Evolutionary conservation across 2,888 invertebrate species (phyloP), one percentile per base, ranked within the genome.

Genomic region (Antheraea assamensis): DNA sequence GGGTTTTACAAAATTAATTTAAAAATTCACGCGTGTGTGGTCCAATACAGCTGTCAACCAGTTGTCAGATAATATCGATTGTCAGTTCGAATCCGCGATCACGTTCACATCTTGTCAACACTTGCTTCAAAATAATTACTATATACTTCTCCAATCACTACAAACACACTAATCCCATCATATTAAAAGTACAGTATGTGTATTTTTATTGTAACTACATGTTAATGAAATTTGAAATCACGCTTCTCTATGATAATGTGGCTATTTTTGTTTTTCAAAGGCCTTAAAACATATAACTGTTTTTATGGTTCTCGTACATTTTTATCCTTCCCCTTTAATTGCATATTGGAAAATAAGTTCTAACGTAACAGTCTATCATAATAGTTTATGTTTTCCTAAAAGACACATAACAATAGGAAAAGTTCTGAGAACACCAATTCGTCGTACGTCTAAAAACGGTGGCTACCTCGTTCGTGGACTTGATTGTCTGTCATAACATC

Each of bases 401-500:
- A 31, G 52, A 72, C 49, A 49, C 15, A 72, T 52, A 47, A 35
- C 68, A 72, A 68, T 70, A 55, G 72, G 35, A 31, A 19, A 30
- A 49, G 42, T 70, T 55, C 52, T n/a, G 24, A 35, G n/a, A 72
- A 72, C n/a, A 17, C 55, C 68, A 66, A 70, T 17, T 19, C 35
- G 55, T 35, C 35, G 52, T 72, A 68, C 68, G 42, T 52, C 71
- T 77, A 75, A 77, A 79, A 75, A 78, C 79, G 75, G 79, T 79
- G 75, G 77, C 73, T 77, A 75, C 71, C 77, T 76, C 78, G 81
- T 83, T 83, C 79, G 80, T 76, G 78, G 79, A 77, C 76, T 76
- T 79, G 85, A 82, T 84, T 78, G 82, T 82, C 84, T 85, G 87
- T 88, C 89, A 89, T 88, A 89, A 89, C 87, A 89, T 82, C 80